Evolutionary conservation across 2,797 vertebrate genomes (phyloP), one percentile per base, ranked within the genome.

Genomic region (Cottoperca gobio): DNA sequence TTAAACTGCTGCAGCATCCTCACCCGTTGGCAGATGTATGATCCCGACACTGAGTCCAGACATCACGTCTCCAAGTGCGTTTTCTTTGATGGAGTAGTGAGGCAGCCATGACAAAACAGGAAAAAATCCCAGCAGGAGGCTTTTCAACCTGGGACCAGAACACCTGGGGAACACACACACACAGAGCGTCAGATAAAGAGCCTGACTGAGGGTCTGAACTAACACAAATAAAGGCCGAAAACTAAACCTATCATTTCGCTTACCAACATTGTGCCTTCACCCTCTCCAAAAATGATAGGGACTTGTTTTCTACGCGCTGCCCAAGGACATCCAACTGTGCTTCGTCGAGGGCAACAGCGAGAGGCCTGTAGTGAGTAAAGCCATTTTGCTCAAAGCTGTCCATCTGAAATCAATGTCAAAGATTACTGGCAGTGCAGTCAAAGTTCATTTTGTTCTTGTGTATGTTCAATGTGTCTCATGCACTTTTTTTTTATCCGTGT

Each of bases 91-190:
- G 0, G 95, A 94, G 87, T 98, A 98, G 19, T 67, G 92, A 16
- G 96, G 96, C 67, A 97, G 83, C 97, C 97, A 98, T 83, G 61
- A 89, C 81, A 97, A 80, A 68, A 97, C 63, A 0, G 97, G 97
- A 78, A 97, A 46, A 72, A 91, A 82, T 0, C 61, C 89, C 53
- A 96, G 85, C 26, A 97, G 70, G 45, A 94, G 77, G 35, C 74
- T 88, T 73, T 91, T 94, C 78, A 94, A 83, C 3, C 86, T 75
- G 8, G 93, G 78, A 54, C 64, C 72, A 0, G 96, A 97, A 71
- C 95, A 98, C 68, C 97, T 97, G 76, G 37, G 16, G 39, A 66
- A 70, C 2, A 42, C 31, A 48, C n/a, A 31, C 39, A 39, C 16
- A 7, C 0, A 57, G 7, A 49, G 17, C 5, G 57, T 57, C 5